Conservation (phyloP, 2,888 invertebrate genomes). For the Altica lythri region DNA sequence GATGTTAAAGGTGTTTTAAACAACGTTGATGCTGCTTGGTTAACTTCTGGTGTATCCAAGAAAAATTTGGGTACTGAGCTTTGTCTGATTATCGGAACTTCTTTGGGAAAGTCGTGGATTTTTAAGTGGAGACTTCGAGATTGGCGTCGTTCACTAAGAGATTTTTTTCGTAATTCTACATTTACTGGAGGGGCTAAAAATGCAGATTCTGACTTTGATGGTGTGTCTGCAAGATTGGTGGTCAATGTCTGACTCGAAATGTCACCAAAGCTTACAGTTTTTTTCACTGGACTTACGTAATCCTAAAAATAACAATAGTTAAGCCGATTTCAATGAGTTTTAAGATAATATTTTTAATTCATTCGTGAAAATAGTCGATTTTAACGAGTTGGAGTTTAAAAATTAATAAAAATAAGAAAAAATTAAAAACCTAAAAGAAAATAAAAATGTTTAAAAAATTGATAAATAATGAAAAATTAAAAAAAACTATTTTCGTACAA, state of each 20-base stretch:
- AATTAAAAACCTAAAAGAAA: too few species aligned
- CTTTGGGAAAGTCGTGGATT: conserved; percentile 47
- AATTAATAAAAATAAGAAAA: too few species aligned
- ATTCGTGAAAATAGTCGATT: too few species aligned
- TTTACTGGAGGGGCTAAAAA: conserved; percentile 29
- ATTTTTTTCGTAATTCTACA: conserved; percentile 48
- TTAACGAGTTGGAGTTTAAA: too few species aligned
- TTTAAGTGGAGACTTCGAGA: conserved; percentile 53
- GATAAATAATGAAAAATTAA: too few species aligned
- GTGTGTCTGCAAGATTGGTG: neutral
- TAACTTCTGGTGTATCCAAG: conserved; percentile 53
- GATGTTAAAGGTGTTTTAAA: conserved; percentile 45
- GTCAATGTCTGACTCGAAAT: conserved; percentile 25
- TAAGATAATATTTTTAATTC: too few species aligned
- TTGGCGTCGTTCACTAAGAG: conserved; percentile 52
- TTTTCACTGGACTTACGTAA: conserved; percentile 29
- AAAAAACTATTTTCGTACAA: too few species aligned
- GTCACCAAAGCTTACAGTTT: conserved; percentile 43
- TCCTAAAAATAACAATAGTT: conserved; percentile 22
- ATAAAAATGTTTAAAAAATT: too few species aligned
- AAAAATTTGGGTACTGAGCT: conserved; percentile 57
- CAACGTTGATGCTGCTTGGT: conserved; percentile 47
- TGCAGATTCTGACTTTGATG: conserved; percentile 22
- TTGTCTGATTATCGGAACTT: conserved; percentile 55
- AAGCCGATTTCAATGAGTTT: too few species aligned